phyloP scores from a whole-genome alignment of 2,888 invertebrate species.

The Strigamia transsilvanica region DNA sequence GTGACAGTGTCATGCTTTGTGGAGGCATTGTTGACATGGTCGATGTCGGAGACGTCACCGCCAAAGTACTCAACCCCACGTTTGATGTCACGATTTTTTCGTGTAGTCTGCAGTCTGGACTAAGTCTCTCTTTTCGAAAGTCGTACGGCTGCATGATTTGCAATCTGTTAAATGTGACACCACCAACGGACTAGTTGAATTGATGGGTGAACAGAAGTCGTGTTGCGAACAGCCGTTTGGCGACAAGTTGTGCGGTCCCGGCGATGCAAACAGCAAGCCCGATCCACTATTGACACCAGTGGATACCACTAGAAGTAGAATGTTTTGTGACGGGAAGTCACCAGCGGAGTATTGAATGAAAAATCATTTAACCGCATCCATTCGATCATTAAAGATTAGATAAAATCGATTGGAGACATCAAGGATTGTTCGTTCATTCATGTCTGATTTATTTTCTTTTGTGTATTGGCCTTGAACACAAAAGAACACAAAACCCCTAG shows the following conservation, averaged over 20 bases:
- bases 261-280: slow-evolving; percentile 39
- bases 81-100: slow-evolving; percentile 56
- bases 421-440: no score
- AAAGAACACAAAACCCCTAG: no score
- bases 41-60: slow-evolving; percentile 58
- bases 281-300: slow-evolving; percentile 46
- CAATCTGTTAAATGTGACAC: slow-evolving; percentile 82
- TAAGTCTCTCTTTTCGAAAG: slow-evolving; percentile 73
- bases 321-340: slow-evolving; percentile 64
- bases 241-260: slow-evolving; percentile 57
- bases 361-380: no score
- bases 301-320: slow-evolving; percentile 60
- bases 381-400: no score
- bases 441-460: no score
- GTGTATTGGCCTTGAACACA: no score
- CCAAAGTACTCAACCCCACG: slow-evolving; percentile 48
- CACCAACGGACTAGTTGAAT: slow-evolving; percentile 68
- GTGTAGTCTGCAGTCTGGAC: slow-evolving; percentile 59
- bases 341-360: no score
- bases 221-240: slow-evolving; percentile 58
- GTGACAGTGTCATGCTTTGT: slow-evolving; percentile 58
- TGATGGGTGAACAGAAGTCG: slow-evolving; percentile 56
- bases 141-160: slow-evolving; percentile 97
- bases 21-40: slow-evolving; percentile 58
- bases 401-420: no score